Base-by-base conservation (phyloP, 2,113 vertebrate genomes). In the Empidonax traillii region DNA sequence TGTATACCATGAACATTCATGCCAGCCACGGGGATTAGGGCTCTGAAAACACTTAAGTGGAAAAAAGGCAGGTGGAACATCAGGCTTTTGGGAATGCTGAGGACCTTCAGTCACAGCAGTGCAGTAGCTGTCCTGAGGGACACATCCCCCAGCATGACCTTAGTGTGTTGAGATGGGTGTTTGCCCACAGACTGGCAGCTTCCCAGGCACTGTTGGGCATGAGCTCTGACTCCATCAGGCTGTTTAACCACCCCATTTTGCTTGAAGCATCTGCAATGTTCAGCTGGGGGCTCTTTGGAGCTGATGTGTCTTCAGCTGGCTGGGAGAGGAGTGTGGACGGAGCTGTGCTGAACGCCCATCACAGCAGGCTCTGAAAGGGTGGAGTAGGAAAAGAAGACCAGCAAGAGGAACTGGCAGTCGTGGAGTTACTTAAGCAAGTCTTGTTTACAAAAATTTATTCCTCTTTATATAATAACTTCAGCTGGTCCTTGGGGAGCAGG, bases 1-100 rank as follows among this genome's bases (percentile, higher is more conserved):
- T 0, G 0, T 23, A 22, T 0, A 59, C 69, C 76, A 30, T 0
- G 0, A 71, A 28, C 25, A 30, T 55, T n/a, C 0, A 0, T 0
- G 1, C 49, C 82, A 92, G 55, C 46, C 59, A 37, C 0, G 0
- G 37, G 59, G 61, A 28, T 86, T 23, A 66, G 13, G 41, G 74
- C 53, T 87, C 39, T 61, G 8, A 89, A 85, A 87, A 69, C 49
- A 2, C 35, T 17, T 17, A 18, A 16, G 43, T 13, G 37, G 41
- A 41, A 9, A 76, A 41, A 74, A 87, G 68, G 53, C 43, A 81
- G 33, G 77, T 74, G 39, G 63, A 76, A 63, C 27, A 22, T 35
- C 23, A 61, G 81, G 39, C 23, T 67, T 78, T 76, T 20, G 77
- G 31, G 14, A 28, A 73, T 76, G 63, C 79, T 47, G 78, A 79